Evolutionary conservation across 35 echinoderm and acorn worm genomes (phyloP), one percentile per base, ranked within the genome.

Genomic region (Anneissia japonica): DNA sequence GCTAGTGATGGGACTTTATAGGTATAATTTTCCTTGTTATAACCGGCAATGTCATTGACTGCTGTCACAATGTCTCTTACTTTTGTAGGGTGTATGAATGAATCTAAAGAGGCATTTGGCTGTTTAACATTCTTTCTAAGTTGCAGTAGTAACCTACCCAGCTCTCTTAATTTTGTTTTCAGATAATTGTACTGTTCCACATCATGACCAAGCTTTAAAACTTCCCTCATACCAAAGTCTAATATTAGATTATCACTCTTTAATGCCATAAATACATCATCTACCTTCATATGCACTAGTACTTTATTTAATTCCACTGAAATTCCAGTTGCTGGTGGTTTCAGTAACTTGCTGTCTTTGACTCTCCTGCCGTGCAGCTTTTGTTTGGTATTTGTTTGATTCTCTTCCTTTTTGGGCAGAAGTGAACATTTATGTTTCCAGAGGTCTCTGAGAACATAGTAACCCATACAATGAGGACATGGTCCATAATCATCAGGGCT

Each of bases 1-100:
- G 84, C 84, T 31, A 86, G 37, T 35, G 84, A 86, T 33, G 84
- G 84, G 31, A 75, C 31, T 30, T 76, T 86, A 74, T 76, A 86
- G 3, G 73, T 37, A 37, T 30, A 23, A 7, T 72, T 75, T 7
- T 36, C 26, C 32, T 34, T 72, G 38, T 77, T 32, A 77, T 74
- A 86, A 26, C 73, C 73, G 77, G 83, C 83, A 84, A 84, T 46
- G 46, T 35, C 36, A 34, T 84, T 5, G 14, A 37, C 76, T 32
- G 76, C 76, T 9, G 76, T 31, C 11, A 77, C 76, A 3, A 77
- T 12, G 6, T 35, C 32, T 37, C 33, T 34, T 34, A 77, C 3
- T 34, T 77, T 34, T 77, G 36, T 37, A 77, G 4, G 32, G 36
- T 77, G 3, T 3, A 77, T 77, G n/a, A 77, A 77, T 23, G 23